Base-by-base conservation (phyloP, 1,140 invertebrate genomes). In the Nymphalis io region DNA sequence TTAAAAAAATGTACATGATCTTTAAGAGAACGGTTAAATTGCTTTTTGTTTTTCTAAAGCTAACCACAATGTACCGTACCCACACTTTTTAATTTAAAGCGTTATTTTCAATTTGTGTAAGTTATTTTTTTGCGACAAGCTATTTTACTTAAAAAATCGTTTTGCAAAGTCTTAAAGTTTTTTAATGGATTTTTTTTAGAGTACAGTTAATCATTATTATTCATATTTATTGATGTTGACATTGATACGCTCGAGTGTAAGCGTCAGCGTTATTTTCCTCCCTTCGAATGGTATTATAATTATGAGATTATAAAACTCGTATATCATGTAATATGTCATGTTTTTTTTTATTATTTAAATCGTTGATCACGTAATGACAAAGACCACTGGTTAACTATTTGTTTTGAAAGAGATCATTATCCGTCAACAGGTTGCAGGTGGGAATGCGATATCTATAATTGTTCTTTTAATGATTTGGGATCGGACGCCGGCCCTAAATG, bases 391-490 rank as follows among this genome's bases (percentile, higher is more conserved):
- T 81, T 79, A 78, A 81, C 75, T 90, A 82, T 90, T 90, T 90
- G 86, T 88, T 90, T 89, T 87, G 77, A 88, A 81, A 77, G 75
- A 91, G 87, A 89, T 89, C 82, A 89, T 86, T 86, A 91, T 89
- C 86, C 83, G 73, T 79, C 86, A 88, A 87, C 87, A 84, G 83
- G 87, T 89, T 89, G 85, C 87, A 89, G 89, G 88, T 87, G 86
- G 84, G 85, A 88, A 89, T 84, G 75, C 84, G 87, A 89, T 91
- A 91, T 89, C 87, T 89, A 89, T 91, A 89, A 90, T 91, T 89
- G 87, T 91, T 88, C 87, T 90, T 89, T 89, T 91, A 90, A 91
- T 89, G 89, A 88, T 91, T 89, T 83, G 81, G 85, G 88, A 87
- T 87, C 83, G 83, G 75, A 76, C 75, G 72, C 80, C 74, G 81